These are phyloP conservation scores for Phalacrocorax pelagicus DNA, from an alignment of 2,113 vertebrate species.

Conservation along the genomic window DNA sequence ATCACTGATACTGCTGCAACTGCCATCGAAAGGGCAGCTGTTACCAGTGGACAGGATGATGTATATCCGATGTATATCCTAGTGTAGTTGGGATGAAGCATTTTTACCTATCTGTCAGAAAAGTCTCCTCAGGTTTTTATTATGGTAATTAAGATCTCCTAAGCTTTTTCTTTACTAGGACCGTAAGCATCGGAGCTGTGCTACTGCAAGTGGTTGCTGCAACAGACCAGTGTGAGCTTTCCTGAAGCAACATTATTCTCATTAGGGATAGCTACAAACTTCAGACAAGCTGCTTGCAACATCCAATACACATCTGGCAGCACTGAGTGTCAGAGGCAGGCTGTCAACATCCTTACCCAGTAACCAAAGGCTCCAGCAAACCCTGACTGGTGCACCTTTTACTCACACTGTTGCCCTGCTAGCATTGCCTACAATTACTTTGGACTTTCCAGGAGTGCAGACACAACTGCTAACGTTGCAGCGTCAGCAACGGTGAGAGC, in stretches of 20 bases:
- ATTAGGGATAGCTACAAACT: background rate
- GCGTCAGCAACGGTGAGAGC: background rate
- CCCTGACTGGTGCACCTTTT: background rate
- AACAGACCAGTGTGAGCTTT: background rate
- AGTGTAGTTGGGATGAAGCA: background rate
- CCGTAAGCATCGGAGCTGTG: background rate
- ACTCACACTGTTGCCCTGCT: background rate
- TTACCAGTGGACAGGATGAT: slow-evolving; percentile 2
- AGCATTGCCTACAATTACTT: background rate
- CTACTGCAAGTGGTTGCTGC: background rate
- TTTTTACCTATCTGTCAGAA: background rate
- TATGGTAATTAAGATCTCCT: background rate
- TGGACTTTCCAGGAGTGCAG: background rate
- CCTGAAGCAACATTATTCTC: background rate
- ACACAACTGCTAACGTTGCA: background rate
- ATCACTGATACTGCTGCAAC: background rate
- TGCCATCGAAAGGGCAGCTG: background rate
- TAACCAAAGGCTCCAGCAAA: background rate
- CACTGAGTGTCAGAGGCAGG: background rate
- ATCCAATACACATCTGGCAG: background rate
- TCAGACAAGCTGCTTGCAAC: background rate
- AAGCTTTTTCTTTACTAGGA: background rate
- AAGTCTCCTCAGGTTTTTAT: background rate
- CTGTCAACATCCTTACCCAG: background rate
- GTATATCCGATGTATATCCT: background rate